These are phyloP conservation scores for Rhombomys opimus DNA, from an alignment of 2,113 vertebrate species.

Conservation along the genomic window DNA sequence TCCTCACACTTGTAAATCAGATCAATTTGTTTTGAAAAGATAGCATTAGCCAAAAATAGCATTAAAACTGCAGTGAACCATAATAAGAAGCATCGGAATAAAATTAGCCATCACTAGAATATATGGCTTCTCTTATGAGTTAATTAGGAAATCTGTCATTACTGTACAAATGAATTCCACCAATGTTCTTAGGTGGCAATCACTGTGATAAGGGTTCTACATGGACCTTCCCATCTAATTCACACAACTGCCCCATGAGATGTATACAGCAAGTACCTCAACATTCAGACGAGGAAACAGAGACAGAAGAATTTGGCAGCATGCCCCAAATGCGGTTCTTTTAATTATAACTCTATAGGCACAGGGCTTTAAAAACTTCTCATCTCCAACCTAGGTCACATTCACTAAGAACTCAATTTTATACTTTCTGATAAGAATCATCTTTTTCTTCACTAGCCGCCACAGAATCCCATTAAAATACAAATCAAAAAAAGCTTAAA, in stretches of 20 bases:
- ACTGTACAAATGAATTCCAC: neutral
- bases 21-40: constrained; percentile 26
- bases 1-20: constrained; percentile 21
- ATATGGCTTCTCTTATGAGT: constrained; percentile 38
- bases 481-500: constrained; percentile 58
- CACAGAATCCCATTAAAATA: constrained; percentile 69
- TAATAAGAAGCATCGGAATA: constrained; percentile 52
- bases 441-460: neutral
- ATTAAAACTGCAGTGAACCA: constrained; percentile 10
- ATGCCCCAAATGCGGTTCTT: neutral
- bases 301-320: neutral
- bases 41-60: constrained; percentile 1
- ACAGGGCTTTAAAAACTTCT: neutral
- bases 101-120: neutral
- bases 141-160: constrained; percentile 27
- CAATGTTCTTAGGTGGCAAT: neutral
- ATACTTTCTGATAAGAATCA: constrained; percentile 10
- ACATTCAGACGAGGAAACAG: neutral
- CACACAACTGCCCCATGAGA: neutral
- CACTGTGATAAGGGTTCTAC: neutral
- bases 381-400: constrained; percentile 21
- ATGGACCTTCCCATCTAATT: neutral
- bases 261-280: neutral
- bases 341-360: neutral
- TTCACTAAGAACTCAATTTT: constrained; percentile 60